Base-by-base conservation (phyloP, 2,888 invertebrate species). In the Embidobia sp. region DNA sequence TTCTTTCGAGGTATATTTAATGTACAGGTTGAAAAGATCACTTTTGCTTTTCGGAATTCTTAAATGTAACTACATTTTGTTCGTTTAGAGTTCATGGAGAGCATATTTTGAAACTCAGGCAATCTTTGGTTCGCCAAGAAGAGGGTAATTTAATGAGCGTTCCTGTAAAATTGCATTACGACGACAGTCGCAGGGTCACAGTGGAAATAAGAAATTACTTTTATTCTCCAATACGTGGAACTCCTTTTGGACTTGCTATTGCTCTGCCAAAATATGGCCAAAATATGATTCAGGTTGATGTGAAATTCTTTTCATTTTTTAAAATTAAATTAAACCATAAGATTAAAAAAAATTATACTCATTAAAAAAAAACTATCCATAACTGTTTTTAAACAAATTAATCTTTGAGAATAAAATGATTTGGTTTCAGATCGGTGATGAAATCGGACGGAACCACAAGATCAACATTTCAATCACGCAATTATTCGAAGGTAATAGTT, bases 231-330 rank as follows among this genome's bases (percentile, higher is more conserved):
- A 90, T 98, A 37, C 92, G 93, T n/a, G 93, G 94, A 37, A 97
- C 97, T 0, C 97, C 97, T 0, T 98, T 97, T 88, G 94, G 96
- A 0, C 91, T 98, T 87, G 97, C 95, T 0, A 93, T 97, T 73
- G 96, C 95, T 0, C 90, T 97, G 80, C 97, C 97, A 0, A 92
- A 93, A 82, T 97, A 97, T 85, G 97, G 96, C 11, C 93, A 93
- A 83, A 93, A 93, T 59, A 93, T 94, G 87, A 92, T 94, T 51
- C 90, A 88, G 84, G 89, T 88, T 59, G 81, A 75, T 42, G 16
- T 46, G 7, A 13, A 37, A 40, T 10, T 18, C 19, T 18, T n/a
- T 7, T 37, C 3, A 16, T 29, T 37, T 13, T 37, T 6, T 46
- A 49, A 42, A 31, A 19, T 37, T n/a, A n/a, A n/a, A n/a, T n/a